These are phyloP conservation scores for Lacerta viridis DNA, from an alignment of 2,797 vertebrate species.

Conservation along the genomic window DNA sequence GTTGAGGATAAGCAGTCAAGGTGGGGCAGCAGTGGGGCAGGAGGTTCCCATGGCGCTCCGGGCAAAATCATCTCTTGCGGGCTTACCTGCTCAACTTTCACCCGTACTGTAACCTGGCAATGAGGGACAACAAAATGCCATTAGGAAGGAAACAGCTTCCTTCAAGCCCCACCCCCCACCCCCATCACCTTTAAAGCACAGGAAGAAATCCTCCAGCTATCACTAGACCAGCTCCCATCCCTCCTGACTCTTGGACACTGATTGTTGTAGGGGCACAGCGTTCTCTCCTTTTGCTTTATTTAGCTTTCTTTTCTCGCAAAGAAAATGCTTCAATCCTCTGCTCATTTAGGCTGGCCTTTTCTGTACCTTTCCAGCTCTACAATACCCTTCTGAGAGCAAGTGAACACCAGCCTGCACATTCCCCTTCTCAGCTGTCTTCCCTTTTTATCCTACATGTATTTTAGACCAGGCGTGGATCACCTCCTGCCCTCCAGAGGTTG, in stretches of 20 bases:
- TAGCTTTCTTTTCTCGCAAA: no score
- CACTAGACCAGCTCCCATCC: not conserved
- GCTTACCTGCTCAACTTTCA: slow-evolving; percentile 48
- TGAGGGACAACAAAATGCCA: not conserved
- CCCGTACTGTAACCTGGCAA: slow-evolving; percentile 44
- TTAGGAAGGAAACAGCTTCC: not conserved
- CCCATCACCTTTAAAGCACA: not conserved
- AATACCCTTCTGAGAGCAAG: no score
- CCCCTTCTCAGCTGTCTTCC: not conserved
- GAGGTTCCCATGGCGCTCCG: slow-evolving; percentile 22
- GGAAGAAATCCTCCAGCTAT: not conserved
- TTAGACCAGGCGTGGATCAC: not conserved
- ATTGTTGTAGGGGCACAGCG: no score
- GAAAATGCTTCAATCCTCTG: no score
- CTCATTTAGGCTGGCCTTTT: no score
- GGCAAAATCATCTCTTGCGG: slow-evolving; percentile 43
- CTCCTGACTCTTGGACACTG: not conserved
- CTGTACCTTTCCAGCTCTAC: no score
- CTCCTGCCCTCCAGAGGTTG: no score
- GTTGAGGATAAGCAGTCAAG: slow-evolving; percentile 19
- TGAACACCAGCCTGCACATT: not conserved
- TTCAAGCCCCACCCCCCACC: not conserved
- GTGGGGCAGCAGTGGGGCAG: slow-evolving; percentile 34
- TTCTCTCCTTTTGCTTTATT: no score
- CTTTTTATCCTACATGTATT: not conserved